Evolutionary conservation across 2,797 vertebrate genomes (phyloP).

Genomic region (Ibycter americanus): DNA sequence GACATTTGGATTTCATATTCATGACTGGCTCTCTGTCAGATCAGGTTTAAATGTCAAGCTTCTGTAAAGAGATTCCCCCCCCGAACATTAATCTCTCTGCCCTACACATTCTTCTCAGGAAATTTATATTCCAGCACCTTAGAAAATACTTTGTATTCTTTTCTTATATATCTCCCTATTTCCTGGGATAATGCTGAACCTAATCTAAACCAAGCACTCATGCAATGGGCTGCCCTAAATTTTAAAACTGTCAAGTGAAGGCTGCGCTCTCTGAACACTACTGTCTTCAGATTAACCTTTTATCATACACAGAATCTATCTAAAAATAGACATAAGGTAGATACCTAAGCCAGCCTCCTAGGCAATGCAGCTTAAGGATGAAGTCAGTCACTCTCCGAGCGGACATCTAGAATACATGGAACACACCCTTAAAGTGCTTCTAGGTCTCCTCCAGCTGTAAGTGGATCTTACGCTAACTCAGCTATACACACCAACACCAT

Average conservation of each 20-base stretch:
- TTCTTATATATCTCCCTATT: neutral
- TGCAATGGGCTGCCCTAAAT: neutral
- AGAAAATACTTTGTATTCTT: neutral
- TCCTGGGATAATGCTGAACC: neutral
- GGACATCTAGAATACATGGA: neutral
- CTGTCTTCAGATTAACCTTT: neutral
- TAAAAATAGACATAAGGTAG: neutral
- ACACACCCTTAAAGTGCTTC: neutral
- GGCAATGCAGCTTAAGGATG: neutral
- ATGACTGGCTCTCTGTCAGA: neutral
- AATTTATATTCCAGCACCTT: neutral
- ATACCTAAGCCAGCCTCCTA: neutral
- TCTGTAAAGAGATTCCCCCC: neutral
- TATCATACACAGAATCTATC: neutral
- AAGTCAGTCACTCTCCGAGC: neutral
- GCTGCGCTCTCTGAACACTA: neutral
- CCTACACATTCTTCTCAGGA: neutral
- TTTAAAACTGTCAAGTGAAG: neutral
- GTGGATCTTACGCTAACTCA: neutral
- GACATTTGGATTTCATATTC: slow-evolving; percentile 13
- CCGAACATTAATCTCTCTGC: neutral
- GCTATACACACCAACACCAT: fast-evolving
- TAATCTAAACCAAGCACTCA: neutral
- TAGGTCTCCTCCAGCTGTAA: neutral
- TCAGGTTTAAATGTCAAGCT: neutral